Evolutionary conservation across 92 coral and sea anemone species (phyloP).

Genomic region (Porites rus): DNA sequence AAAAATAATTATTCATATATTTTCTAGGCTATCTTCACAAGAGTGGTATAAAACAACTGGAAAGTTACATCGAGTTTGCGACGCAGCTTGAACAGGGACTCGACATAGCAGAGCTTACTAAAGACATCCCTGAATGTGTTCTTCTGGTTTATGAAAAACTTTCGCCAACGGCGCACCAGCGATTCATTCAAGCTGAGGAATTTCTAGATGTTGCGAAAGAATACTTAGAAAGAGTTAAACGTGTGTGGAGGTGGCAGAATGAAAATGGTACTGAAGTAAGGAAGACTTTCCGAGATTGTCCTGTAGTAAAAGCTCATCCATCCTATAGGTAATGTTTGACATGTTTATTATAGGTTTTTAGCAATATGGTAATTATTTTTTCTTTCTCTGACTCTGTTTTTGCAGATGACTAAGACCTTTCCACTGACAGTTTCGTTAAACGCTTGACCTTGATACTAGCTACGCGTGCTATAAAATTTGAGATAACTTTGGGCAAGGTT

Average conservation of each 20-base stretch:
- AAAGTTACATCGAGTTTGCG: slow-evolving; percentile 69
- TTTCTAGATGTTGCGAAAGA: slow-evolving; percentile 61
- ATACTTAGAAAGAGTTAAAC: slow-evolving; percentile 66
- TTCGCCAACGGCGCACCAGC: slow-evolving; percentile 42
- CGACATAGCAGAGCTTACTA: slow-evolving; percentile 51
- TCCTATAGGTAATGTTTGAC: slow-evolving; percentile 65
- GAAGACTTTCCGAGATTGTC: slow-evolving; percentile 53
- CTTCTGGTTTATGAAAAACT: slow-evolving; percentile 64
- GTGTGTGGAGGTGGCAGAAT: slow-evolving; percentile 80
- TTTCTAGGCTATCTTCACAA: slow-evolving; percentile 76
- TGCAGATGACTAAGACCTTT: no score
- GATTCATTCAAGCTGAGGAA: slow-evolving; percentile 65
- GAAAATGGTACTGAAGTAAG: slow-evolving; percentile 61
- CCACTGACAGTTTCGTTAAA: no score
- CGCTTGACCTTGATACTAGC: no score
- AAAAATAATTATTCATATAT: no score
- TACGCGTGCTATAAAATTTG: no score
- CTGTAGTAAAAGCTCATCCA: slow-evolving; percentile 58
- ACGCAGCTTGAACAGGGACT: slow-evolving; percentile 55
- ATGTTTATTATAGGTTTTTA: neutral
- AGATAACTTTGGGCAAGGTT: no score
- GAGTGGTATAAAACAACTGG: slow-evolving; percentile 74
- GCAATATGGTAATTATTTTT: no score
- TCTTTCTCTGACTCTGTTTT: no score
- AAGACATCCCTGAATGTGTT: slow-evolving; percentile 71